Percentiles rank a stretch among this genome's conserved stretches.
Evolutionary conservation across 2,797 vertebrate species (phyloP).

Genomic region (Lacerta bilineata): DNA sequence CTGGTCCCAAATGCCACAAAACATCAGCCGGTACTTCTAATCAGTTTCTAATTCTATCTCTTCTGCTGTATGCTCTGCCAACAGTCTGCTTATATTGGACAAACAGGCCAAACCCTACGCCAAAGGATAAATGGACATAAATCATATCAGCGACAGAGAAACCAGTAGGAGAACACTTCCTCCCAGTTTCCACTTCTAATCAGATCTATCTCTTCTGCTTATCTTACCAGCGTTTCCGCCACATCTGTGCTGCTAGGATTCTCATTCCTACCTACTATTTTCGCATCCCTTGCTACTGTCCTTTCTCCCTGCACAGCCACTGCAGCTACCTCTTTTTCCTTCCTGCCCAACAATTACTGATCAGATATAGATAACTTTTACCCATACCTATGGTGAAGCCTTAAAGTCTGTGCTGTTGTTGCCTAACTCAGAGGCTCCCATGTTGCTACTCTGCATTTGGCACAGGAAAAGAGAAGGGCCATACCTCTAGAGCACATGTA

Average conservation of each 20-base stretch:
- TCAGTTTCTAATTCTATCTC: neutral
- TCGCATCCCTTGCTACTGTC: neutral
- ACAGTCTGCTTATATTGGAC: too few relatives aligned
- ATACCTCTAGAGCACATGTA: neutral
- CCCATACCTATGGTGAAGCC: neutral
- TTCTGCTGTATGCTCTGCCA: too few relatives aligned
- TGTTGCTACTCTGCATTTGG: slow-evolving; percentile 7
- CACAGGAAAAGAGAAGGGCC: neutral
- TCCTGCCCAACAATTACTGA: neutral
- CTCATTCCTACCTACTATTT: neutral
- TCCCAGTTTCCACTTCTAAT: too few relatives aligned
- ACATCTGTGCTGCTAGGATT: neutral
- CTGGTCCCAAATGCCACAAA: too few relatives aligned
- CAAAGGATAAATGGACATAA: too few relatives aligned
- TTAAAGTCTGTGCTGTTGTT: neutral
- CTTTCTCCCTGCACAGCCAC: neutral
- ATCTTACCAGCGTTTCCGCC: slow-evolving; percentile 8
- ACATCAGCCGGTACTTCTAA: neutral
- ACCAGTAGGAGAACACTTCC: too few relatives aligned
- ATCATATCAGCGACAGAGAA: too few relatives aligned
- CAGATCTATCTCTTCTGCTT: neutral
- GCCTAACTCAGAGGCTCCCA: neutral
- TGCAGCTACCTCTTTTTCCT: neutral
- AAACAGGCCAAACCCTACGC: too few relatives aligned
- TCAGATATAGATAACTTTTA: neutral